Base-by-base conservation (phyloP, 2,113 vertebrate species). In the Hymenochirus boettgeri region DNA sequence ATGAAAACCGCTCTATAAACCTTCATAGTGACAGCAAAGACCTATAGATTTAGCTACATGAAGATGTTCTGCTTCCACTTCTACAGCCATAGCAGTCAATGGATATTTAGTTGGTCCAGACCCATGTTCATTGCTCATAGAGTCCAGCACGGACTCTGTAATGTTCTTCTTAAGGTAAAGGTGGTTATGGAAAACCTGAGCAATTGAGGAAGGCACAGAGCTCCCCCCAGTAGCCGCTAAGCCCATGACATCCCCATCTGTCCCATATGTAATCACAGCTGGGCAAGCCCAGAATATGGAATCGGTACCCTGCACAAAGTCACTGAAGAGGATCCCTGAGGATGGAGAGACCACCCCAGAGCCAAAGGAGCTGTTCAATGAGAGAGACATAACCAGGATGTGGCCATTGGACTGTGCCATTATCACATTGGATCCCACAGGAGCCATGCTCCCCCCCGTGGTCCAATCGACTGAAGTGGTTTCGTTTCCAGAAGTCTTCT, bases 361-460 rank as follows among this genome's bases (percentile, higher is more conserved):
- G 24, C 85, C 81, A 23, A 87, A 88, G 10, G 77, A 72, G 61
- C 76, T 77, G 57, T 84, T 83, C 56, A 88, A 77, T 0, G 84
- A 83, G 50, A 83, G 76, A 7, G 69, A 59, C 11, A 87, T 74
- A 4, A 85, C 70, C n/a, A 86, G 67, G 51, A 82, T 17, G 7
- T 83, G 79, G 45, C 83, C 79, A 0, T 45, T 18, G 29, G 72
- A 73, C 56, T 86, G 81, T 22, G 84, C 63, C 0, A 76, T 65
- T 9, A 80, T 77, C 35, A 87, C 63, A 42, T 73, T 61, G 26
- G 80, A 79, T 19, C 76, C 78, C n/a, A 26, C 27, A 0, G 59
- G 70, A 61, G 63, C 19, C 4, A 1, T 11, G 5, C 5, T 4
- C 17, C 1, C 7, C 4, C 9, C 4, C 15, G 12, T 10, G 2